These are phyloP conservation scores for Drosophila helvetica DNA, from an alignment of 2,888 invertebrate genomes.

Conservation along the genomic window DNA sequence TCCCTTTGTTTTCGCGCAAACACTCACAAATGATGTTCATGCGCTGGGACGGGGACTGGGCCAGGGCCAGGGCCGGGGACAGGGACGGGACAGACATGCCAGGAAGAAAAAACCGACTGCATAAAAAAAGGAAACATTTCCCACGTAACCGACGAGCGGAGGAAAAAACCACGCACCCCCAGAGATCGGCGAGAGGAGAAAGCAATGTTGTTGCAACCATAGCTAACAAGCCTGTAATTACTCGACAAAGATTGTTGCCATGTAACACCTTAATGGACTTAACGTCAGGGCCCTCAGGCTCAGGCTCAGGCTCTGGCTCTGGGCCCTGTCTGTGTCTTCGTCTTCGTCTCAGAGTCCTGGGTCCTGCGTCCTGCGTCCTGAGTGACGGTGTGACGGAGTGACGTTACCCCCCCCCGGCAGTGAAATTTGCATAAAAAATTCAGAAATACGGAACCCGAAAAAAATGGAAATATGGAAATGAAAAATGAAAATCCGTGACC, in stretches of 20 bases:
- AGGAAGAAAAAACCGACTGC: conserved; percentile 10
- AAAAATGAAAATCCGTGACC: conserved; percentile 21
- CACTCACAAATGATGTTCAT: conserved; percentile 70
- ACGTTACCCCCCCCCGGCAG: conserved; percentile 51
- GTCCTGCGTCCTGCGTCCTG: background rate
- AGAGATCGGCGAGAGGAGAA: conserved; percentile 29
- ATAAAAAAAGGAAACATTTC: conserved; percentile 56
- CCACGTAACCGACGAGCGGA: conserved; percentile 55
- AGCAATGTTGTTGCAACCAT: conserved; percentile 72
- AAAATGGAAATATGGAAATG: conserved; percentile 19
- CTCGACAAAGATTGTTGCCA: conserved; percentile 73
- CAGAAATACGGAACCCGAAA: conserved; percentile 29
- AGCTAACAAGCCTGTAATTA: conserved; percentile 81
- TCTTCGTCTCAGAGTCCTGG: background rate
- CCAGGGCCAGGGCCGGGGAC: too few relatives aligned
- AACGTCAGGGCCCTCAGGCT: conserved; percentile 19
- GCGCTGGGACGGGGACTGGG: too few relatives aligned
- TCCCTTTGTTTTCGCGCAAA: conserved; percentile 65
- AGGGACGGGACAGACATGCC: conserved; percentile 10
- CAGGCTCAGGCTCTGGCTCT: background rate
- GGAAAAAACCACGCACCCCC: conserved; percentile 48
- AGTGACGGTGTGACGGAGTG: conserved; percentile 22
- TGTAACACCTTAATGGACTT: conserved; percentile 74
- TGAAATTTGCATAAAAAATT: conserved; percentile 70
- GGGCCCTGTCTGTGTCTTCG: background rate